A percentile compares a stretch with the other conserved stretches of the same genome.
These are phyloP conservation scores for Pampusana beccarii DNA, from an alignment of 2,113 vertebrate species.

Conservation along the genomic window DNA sequence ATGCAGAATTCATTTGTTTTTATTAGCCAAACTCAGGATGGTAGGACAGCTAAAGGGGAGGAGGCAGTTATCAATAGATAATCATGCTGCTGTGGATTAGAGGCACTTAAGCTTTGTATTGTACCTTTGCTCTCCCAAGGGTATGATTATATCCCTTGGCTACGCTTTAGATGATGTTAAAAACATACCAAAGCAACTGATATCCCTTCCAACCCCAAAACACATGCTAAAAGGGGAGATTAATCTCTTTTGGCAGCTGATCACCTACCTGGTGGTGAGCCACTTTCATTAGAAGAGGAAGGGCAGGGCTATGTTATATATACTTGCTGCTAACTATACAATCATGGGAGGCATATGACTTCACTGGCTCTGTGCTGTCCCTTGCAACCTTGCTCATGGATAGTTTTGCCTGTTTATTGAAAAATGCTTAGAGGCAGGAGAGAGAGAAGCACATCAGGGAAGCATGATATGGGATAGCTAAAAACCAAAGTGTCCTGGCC, in stretches of 20 bases:
- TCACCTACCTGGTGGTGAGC: constrained; percentile 1
- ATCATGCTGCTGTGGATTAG: constrained; percentile 13
- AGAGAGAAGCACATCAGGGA: background rate
- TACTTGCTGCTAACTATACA: constrained; percentile 3
- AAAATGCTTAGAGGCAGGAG: constrained; percentile 10
- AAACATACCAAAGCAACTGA: constrained; percentile 53
- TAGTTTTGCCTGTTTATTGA: constrained; percentile 35
- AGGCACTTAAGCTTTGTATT: constrained; percentile 22
- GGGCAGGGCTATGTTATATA: constrained; percentile 35
- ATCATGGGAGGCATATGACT: background rate
- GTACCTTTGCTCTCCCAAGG: constrained; percentile 38
- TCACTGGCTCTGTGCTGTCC: background rate
- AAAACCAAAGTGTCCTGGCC: constrained; percentile 11
- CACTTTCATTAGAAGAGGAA: constrained; percentile 38
- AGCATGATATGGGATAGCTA: background rate
- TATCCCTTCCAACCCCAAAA: constrained; percentile 46
- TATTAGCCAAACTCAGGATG: background rate
- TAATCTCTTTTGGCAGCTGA: constrained; percentile 43
- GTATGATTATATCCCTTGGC: constrained; percentile 42
- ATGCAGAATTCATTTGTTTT: constrained; percentile 14
- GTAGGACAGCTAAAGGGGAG: constrained; percentile 1
- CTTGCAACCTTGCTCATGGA: background rate
- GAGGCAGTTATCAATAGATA: constrained; percentile 47
- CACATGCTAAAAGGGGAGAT: background rate
- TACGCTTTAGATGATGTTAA: constrained; percentile 6